Evolutionary conservation across 2,113 vertebrate genomes (phyloP).

Genomic region (Gorsachius goisagi): DNA sequence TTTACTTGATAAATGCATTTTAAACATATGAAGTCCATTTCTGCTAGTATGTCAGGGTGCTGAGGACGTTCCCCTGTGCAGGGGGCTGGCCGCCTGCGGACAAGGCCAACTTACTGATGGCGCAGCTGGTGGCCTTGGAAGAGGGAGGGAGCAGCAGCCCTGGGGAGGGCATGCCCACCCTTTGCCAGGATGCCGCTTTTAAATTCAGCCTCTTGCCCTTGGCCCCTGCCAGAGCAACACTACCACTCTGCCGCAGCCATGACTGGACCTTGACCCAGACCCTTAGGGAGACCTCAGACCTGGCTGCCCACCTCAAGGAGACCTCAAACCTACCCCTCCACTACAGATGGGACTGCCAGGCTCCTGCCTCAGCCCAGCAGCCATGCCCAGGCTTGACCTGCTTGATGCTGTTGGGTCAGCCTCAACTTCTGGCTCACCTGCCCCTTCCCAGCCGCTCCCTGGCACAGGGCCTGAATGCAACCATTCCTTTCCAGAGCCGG

Average conservation of each 20-base stretch:
- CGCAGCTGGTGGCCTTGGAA: neutral
- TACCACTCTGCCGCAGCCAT: neutral
- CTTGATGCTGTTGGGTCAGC: fast-evolving
- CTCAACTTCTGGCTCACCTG: neutral
- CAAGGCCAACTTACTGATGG: too few species aligned
- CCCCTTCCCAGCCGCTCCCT: neutral
- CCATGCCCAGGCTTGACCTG: fast-evolving
- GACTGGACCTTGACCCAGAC: neutral
- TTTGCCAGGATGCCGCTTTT: neutral
- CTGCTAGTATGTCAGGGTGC: fast-evolving
- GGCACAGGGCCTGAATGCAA: neutral
- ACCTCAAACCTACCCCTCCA: neutral
- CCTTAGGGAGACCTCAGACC: too few species aligned
- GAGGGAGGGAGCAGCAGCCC: neutral
- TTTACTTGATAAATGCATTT: neutral
- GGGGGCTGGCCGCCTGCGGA: neutral
- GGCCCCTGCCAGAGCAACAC: neutral
- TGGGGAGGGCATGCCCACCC: neutral
- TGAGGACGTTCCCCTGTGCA: neutral
- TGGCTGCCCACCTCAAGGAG: too few species aligned
- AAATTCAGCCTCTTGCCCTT: neutral
- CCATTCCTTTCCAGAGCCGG: neutral
- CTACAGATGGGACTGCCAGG: fast-evolving
- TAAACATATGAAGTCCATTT: neutral
- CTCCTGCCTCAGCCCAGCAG: neutral